A percentile compares a stretch with the other conserved stretches of the same genome.
These are phyloP conservation scores for Pseudomyrmex concolor DNA, from an alignment of 1,140 invertebrate genomes.

Conservation along the genomic window DNA sequence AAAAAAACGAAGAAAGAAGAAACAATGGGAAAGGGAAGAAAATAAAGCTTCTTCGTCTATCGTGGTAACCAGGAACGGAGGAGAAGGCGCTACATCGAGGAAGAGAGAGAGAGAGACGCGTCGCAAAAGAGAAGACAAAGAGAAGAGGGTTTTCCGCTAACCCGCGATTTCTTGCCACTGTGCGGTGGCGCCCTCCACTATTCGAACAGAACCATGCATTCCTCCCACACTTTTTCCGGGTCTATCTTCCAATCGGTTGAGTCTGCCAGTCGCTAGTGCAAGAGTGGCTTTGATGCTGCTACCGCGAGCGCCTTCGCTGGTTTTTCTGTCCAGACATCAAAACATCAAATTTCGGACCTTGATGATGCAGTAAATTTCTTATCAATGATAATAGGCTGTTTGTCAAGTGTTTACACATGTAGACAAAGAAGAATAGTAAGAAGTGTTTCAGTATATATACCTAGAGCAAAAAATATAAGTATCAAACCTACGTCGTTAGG, in stretches of 20 bases:
- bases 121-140: conserved; percentile 50
- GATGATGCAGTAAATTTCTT: neutral
- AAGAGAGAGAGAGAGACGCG: conserved; percentile 7
- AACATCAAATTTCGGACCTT: neutral
- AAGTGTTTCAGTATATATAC: neutral
- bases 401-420: neutral
- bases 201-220: conserved; percentile 47
- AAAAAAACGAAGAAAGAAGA: neutral
- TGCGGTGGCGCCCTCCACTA: conserved; percentile 79
- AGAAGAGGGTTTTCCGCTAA: conserved; percentile 46
- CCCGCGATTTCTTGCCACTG: conserved; percentile 64
- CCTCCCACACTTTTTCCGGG: conserved; percentile 35
- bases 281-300: conserved; percentile 27
- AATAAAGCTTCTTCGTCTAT: conserved; percentile 28
- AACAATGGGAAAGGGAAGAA: conserved; percentile 8
- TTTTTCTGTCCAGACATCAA: neutral
- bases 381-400: neutral
- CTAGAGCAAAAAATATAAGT: neutral
- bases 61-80: neutral
- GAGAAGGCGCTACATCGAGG: neutral
- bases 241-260: conserved; percentile 47
- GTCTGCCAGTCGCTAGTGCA: conserved; percentile 32
- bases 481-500: neutral
- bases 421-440: neutral
- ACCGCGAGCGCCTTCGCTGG: neutral